Base-by-base conservation (phyloP, 2,888 invertebrate species). In the Aphodius sticticus region DNA sequence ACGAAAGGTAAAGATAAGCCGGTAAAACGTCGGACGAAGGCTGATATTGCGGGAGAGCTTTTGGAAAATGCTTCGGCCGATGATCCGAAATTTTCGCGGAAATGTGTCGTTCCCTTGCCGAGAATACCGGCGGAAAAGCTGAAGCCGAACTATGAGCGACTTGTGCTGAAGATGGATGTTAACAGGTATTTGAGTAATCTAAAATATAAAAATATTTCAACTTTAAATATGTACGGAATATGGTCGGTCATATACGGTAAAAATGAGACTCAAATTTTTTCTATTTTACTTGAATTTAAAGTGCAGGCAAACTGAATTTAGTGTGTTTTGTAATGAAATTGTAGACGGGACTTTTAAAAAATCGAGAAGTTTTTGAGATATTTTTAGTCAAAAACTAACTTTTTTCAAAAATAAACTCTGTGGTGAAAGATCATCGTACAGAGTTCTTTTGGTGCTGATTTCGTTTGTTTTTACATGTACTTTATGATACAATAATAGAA, bases 91-190 rank as follows among this genome's bases (percentile, higher is more conserved):
- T 85, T 87, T 70, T 82, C 82, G 37, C 81, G 77, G 6, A 79
- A 85, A 81, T 83, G 86, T 77, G 85, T 84, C 78, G 84, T 88
- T 38, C 83, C 84, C 16, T 82, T 88, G 79, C 85, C 86, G 36
- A 84, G 83, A 81, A 82, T 86, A 70, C 83, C 84, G 36, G 84
- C 85, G 80, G 85, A 86, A 76, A 84, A 86, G 80, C 79, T 88
- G 80, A 86, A 85, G 77, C 84, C 84, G n/a, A 80, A 84, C 78
- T 87, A 86, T 84, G 79, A 84, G 72, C 83, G 82, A 77, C 84
- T 85, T 78, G 83, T 85, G 69, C 84, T 86, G 77, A 78, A 84
- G 26, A 81, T 83, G 74, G 83, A 86, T 82, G 74, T 83, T 38
- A 76, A 82, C 76, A 83, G 83, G 84, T 84, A 69, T 7, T 26